Percentiles rank a stretch among this genome's conserved stretches.
Evolutionary conservation across 2,113 vertebrate species (phyloP).

Genomic region (Bathybates hornii): DNA sequence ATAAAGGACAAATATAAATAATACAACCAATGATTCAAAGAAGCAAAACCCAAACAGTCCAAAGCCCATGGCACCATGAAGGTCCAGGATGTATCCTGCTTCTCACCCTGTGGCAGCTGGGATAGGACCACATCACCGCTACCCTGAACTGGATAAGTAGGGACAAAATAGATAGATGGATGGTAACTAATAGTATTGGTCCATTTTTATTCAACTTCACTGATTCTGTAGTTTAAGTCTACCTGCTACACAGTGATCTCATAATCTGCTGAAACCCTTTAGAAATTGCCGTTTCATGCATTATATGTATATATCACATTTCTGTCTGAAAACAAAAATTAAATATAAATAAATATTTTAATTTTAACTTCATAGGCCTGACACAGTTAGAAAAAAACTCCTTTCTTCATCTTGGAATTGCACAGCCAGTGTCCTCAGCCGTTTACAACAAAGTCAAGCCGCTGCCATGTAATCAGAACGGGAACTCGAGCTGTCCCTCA

Average conservation of each 20-base stretch:
- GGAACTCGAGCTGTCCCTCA: slow-evolving; percentile 56
- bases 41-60: neutral
- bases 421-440: neutral
- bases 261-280: neutral
- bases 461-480: slow-evolving; percentile 48
- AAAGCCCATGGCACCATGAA: neutral
- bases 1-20: neutral
- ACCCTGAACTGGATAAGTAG: neutral
- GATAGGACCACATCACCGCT: neutral
- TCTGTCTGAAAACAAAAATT: neutral
- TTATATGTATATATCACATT: neutral
- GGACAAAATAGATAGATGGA: neutral
- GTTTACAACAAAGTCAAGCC: neutral
- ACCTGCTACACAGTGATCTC: neutral
- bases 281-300: neutral
- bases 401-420: neutral
- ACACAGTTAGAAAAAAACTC: neutral
- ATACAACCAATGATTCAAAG: neutral
- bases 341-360: neutral
- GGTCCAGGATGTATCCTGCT: neutral
- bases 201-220: neutral
- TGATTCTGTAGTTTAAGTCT: neutral
- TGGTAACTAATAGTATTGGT: neutral
- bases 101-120: neutral
- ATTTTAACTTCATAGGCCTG: neutral